Base-by-base conservation (phyloP, 2,888 invertebrate species). In the Nymphalis urticae region DNA sequence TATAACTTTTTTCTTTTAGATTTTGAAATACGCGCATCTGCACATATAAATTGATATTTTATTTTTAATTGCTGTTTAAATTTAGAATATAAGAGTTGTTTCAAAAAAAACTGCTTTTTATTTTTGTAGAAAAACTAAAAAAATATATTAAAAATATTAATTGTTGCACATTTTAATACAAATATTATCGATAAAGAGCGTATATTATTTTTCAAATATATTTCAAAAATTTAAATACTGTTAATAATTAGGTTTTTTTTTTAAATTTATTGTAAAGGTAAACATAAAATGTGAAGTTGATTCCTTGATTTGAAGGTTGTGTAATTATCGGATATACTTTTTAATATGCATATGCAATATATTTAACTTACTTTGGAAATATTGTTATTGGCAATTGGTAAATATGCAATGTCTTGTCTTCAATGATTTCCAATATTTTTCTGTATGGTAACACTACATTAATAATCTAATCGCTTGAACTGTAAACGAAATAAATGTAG, bases 11-110 rank as follows among this genome's bases (percentile, higher is more conserved):
- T 63, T 64, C 48, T 70, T 64, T 65, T 65, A 69, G 65, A 56
- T 58, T 36, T 53, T 48, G 19, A 59, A 36, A 4, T 10, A 58
- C 19, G 47, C 50, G 50, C 50, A 48, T 42, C 16, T 24, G 42
- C 48, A 17, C 51, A 24, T 53, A 32, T 42, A 48, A 65, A 50
- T 42, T 36, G 32, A 24, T 53, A 24, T 48, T 51, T 56, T 63
- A 66, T 64, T 68, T 71, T 71, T 60, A 59, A 62, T 63, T 51
- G 63, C 59, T 59, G 54, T 71, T 66, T 60, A 47, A 63, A 63
- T 48, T 60, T 71, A 68, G 54, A 60, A 56, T 56, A 27, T 71
- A 71, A 71, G 69, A 9, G 51, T 71, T 63, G 60, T 64, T 50
- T 7, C 27, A 47, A 51, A 64, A 51, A 64, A 67, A 54, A 21